Conservation (phyloP, 2,113 vertebrate genomes). For the Jaculus jaculus region DNA sequence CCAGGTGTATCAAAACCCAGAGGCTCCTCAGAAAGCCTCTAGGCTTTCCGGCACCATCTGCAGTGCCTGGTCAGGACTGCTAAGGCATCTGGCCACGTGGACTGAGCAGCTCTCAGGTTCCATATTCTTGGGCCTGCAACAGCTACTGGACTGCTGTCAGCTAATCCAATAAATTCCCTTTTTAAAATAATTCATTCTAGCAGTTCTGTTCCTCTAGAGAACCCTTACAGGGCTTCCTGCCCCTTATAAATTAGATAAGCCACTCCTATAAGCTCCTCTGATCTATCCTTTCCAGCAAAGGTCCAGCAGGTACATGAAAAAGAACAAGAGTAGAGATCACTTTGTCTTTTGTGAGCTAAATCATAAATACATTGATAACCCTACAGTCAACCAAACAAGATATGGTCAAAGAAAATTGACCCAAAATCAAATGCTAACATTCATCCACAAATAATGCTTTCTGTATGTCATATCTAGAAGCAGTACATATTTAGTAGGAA, state of each 20-base stretch:
- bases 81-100: too few species aligned
- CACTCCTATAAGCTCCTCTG: background rate
- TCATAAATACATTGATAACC: background rate
- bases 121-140: too few species aligned
- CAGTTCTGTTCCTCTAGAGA: too few species aligned
- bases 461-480: background rate
- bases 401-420: background rate
- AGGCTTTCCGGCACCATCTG: too few species aligned
- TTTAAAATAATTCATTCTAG: too few species aligned
- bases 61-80: too few species aligned
- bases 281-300: constrained; percentile 34
- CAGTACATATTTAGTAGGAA: background rate
- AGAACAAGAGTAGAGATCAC: background rate
- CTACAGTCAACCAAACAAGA: background rate
- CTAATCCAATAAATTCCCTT: too few species aligned
- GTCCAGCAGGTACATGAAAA: constrained; percentile 7
- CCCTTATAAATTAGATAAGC: background rate
- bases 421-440: background rate
- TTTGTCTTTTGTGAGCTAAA: background rate
- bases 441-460: background rate
- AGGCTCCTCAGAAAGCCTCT: too few species aligned
- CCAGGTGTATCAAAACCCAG: too few species aligned
- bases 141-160: too few species aligned
- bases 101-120: too few species aligned
- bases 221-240: background rate